Evolutionary conservation across 2,113 vertebrate species (phyloP).

Genomic region (Apus apus): DNA sequence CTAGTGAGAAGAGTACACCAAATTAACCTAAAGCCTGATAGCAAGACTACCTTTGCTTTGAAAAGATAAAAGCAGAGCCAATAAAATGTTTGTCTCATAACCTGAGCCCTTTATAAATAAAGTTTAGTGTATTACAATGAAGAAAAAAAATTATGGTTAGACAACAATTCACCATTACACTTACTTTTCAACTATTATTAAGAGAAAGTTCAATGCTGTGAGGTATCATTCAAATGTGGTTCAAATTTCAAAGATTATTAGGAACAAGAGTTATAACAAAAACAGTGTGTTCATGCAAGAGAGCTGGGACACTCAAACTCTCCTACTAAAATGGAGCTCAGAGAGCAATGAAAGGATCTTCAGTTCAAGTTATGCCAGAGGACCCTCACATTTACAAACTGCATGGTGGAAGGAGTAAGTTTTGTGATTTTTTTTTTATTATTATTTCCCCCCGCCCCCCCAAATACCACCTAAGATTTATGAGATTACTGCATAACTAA

Average conservation of each 20-base stretch:
- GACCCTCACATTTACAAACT: background rate
- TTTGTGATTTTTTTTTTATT: background rate
- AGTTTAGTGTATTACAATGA: background rate
- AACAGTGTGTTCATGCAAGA: background rate
- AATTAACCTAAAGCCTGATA: conserved; percentile 17
- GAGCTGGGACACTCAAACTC: background rate
- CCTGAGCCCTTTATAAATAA: background rate
- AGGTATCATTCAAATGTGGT: background rate
- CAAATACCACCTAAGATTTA: background rate
- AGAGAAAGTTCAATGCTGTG: background rate
- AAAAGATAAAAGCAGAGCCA: conserved; percentile 3
- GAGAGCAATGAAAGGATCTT: background rate
- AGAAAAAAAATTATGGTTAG: background rate
- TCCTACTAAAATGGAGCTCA: background rate
- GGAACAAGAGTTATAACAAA: background rate
- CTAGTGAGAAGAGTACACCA: background rate
- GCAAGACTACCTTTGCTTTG: background rate
- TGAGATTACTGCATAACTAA: background rate
- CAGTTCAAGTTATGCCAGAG: background rate
- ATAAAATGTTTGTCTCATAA: background rate
- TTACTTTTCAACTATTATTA: background rate
- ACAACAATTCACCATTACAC: background rate
- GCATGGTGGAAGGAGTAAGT: background rate
- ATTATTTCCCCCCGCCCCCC: too few species aligned
- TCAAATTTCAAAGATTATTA: background rate